Evolutionary conservation across 2,888 invertebrate genomes (phyloP).

Genomic region (Lobophora halterata): DNA sequence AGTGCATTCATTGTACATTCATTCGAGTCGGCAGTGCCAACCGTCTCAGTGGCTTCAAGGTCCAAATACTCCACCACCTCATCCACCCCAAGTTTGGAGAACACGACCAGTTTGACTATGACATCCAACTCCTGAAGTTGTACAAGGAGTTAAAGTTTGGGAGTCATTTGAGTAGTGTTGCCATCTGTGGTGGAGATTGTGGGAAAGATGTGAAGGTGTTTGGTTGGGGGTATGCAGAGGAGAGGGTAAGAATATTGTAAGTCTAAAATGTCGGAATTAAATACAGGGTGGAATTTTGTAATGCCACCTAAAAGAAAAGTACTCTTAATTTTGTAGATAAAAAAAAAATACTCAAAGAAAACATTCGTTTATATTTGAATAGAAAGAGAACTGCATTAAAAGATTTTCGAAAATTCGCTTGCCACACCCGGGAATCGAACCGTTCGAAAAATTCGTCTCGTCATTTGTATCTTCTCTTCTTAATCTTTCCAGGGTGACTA

Average conservation of each 20-base stretch:
- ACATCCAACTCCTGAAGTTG: conserved; percentile 50
- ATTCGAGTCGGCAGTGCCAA: conserved; percentile 50
- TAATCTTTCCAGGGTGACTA: conserved; percentile 53
- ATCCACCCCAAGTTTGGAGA: conserved; percentile 49
- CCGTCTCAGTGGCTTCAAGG: conserved; percentile 39
- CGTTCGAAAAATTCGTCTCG: too few species aligned
- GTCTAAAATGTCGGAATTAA: too few species aligned
- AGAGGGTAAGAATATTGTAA: conserved; percentile 43
- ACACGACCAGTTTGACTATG: conserved; percentile 55
- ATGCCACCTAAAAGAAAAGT: too few species aligned
- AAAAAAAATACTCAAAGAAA: too few species aligned
- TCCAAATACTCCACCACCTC: conserved; percentile 41
- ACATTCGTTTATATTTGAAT: too few species aligned
- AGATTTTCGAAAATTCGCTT: too few species aligned
- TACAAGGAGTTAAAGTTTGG: conserved; percentile 37
- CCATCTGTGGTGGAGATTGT: conserved; percentile 35
- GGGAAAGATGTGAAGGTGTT: conserved; percentile 41
- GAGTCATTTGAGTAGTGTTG: conserved; percentile 36
- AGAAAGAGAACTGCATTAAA: too few species aligned
- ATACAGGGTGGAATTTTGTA: too few species aligned
- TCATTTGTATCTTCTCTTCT: too few species aligned
- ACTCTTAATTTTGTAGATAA: too few species aligned
- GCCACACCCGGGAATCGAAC: too few species aligned
- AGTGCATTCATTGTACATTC: conserved; percentile 40
- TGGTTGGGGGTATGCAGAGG: conserved; percentile 62